Conservation (phyloP, 2,797 vertebrate species). For the Lithobates pipiens region DNA sequence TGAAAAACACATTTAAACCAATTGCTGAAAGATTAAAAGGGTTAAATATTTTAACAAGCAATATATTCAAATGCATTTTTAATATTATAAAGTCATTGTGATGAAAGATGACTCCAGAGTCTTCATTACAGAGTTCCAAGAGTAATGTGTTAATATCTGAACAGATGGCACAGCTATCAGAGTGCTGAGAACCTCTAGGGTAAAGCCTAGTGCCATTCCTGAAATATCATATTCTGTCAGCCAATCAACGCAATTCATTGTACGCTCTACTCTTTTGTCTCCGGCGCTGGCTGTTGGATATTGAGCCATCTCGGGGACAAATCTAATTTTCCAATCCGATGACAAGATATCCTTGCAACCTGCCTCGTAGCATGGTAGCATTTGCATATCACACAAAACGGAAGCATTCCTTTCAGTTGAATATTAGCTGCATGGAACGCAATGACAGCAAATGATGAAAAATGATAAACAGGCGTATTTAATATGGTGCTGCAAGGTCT, state of each 20-base stretch:
- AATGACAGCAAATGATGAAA: not conserved
- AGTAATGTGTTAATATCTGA: slow-evolving; percentile 81
- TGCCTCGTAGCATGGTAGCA: not conserved
- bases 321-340: slow-evolving; percentile 8
- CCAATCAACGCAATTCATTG: slow-evolving; percentile 72
- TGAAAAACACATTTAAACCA: slow-evolving; percentile 74
- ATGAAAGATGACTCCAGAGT: slow-evolving; percentile 81
- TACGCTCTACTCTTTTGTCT: slow-evolving; percentile 61
- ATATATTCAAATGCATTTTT: slow-evolving; percentile 84
- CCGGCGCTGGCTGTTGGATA: slow-evolving; percentile 55
- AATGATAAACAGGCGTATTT: not conserved
- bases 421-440: not conserved
- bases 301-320: slow-evolving; percentile 7
- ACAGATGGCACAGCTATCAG: slow-evolving; percentile 81
- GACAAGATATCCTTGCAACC: not conserved
- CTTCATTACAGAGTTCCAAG: slow-evolving; percentile 80
- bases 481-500: not conserved
- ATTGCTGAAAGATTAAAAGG: slow-evolving; percentile 78
- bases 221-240: slow-evolving; percentile 74
- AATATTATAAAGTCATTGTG: slow-evolving; percentile 79
- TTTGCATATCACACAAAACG: not conserved
- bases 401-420: not conserved
- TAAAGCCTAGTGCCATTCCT: slow-evolving; percentile 75
- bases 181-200: slow-evolving; percentile 70
- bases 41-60: slow-evolving; percentile 85